Percentiles rank a stretch among this genome's conserved stretches.
Evolutionary conservation across 2,113 vertebrate species (phyloP).

Genomic region (Hydrochoerus hydrochaeris): DNA sequence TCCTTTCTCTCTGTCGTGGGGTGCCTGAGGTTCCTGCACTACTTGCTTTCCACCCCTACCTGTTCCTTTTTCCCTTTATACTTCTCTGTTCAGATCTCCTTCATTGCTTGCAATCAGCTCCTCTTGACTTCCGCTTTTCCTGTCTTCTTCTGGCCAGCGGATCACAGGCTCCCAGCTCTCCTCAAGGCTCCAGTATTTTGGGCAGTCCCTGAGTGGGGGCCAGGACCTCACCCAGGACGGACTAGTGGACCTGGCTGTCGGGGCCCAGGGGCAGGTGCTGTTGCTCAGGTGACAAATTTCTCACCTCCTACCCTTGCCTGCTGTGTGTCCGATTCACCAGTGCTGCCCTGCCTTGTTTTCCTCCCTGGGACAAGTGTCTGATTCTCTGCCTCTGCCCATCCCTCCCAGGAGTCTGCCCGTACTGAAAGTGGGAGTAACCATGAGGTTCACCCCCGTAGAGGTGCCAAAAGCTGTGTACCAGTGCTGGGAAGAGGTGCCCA

Average conservation of each 20-base stretch:
- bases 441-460: constrained; percentile 84
- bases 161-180: constrained; percentile 80
- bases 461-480: constrained; percentile 82
- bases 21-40: too few species aligned
- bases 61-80: neutral
- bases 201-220: constrained; percentile 87
- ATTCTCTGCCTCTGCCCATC: neutral
- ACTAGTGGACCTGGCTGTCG: constrained; percentile 88
- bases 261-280: constrained; percentile 85
- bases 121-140: neutral
- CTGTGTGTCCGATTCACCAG: neutral
- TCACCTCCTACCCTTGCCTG: fast-evolving
- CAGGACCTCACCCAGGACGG: constrained; percentile 88
- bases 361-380: too few species aligned
- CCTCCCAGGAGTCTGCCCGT: constrained; percentile 87
- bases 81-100: neutral
- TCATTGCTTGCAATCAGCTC: neutral
- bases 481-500: constrained; percentile 52
- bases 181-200: constrained; percentile 86
- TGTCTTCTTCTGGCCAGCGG: constrained; percentile 78
- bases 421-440: constrained; percentile 74
- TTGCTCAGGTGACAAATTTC: constrained; percentile 87
- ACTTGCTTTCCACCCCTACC: neutral
- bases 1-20: neutral
- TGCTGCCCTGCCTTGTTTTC: neutral